A percentile compares a stretch with the other conserved stretches of the same genome.
Conservation (phyloP, 2,797 vertebrate species). For the Heliangelus exortis region DNA sequence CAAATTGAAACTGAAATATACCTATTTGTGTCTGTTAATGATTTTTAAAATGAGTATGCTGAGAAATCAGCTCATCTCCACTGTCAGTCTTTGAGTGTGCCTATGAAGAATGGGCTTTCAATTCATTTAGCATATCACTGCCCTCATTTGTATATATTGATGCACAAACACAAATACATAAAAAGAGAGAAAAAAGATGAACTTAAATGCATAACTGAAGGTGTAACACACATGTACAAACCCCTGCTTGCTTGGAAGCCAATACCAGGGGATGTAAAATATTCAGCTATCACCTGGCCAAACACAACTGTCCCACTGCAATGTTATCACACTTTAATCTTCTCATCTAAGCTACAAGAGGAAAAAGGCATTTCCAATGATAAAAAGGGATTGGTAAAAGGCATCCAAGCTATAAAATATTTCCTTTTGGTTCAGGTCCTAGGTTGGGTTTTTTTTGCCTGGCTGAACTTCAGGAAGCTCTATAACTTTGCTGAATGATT, state of each 20-base stretch:
- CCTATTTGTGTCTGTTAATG: neutral
- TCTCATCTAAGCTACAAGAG: conserved; percentile 26
- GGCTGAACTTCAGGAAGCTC: conserved; percentile 47
- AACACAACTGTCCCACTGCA: neutral
- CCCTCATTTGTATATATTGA: neutral
- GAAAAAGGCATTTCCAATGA: conserved; percentile 8
- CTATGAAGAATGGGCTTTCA: neutral
- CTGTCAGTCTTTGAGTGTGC: neutral
- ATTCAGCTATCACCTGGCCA: neutral
- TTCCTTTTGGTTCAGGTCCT: conserved; percentile 56
- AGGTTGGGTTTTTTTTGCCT: conserved; percentile 32
- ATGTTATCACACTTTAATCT: neutral
- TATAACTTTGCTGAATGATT: conserved; percentile 37
- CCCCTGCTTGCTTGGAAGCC: neutral
- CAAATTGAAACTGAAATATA: neutral
- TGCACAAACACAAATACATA: accelerated
- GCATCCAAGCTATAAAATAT: conserved; percentile 50
- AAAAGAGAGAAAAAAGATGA: neutral
- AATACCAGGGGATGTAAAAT: neutral
- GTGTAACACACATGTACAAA: neutral
- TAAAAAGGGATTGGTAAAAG: conserved; percentile 59
- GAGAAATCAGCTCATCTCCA: neutral
- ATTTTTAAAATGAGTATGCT: neutral
- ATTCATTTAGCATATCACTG: neutral
- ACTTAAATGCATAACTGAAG: neutral